These are phyloP conservation scores for Hydractinia echinata DNA, from an alignment of 30 jellyfish, hydroid and myxozoan species.

Conservation along the genomic window DNA sequence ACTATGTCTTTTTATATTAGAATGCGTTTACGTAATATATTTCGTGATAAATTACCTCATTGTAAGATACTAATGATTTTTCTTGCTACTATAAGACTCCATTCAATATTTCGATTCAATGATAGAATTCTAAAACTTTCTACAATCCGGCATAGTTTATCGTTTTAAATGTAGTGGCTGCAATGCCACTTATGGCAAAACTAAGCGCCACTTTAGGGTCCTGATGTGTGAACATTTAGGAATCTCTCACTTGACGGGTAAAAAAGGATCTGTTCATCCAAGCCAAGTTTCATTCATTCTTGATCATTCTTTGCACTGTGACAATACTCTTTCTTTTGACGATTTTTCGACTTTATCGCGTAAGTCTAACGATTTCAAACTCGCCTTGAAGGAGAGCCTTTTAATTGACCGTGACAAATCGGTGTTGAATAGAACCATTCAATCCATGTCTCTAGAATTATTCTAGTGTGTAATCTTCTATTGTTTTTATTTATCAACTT, in stretches of 20 bases:
- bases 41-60: no score
- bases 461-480: not conserved
- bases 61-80: no score
- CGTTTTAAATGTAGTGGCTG: no score
- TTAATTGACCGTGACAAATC: no score
- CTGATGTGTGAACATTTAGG: not conserved
- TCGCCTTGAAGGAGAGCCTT: no score
- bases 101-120: no score
- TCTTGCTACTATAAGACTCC: no score
- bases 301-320: not conserved
- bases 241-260: not conserved
- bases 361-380: not conserved
- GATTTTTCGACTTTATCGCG: not conserved
- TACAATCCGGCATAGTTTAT: no score
- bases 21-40: no score
- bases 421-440: not conserved
- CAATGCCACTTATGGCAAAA: no score
- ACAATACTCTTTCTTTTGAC: not conserved
- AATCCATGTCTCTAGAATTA: not conserved
- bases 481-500: not conserved
- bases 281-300: not conserved
- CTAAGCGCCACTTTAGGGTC: not conserved
- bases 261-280: not conserved
- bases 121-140: no score
- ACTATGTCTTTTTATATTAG: not conserved